A percentile compares a stretch with the other conserved stretches of the same genome.
These are phyloP conservation scores for Drosophila tropicalis DNA, from an alignment of 1,140 invertebrate species.

Conservation along the genomic window DNA sequence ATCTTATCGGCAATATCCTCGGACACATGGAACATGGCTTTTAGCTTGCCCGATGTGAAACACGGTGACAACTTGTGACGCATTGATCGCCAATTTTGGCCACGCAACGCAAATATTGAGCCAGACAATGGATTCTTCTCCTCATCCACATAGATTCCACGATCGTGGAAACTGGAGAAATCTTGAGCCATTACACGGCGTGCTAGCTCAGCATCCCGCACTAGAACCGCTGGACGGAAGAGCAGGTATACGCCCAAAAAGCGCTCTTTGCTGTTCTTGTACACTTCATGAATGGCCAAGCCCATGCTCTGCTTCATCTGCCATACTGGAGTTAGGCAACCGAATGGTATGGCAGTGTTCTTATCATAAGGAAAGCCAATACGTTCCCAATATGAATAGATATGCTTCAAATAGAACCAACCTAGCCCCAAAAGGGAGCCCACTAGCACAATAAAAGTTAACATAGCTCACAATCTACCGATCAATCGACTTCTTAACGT, in stretches of 20 bases:
- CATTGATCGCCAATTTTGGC: constrained; percentile 84
- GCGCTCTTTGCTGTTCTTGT: constrained; percentile 59
- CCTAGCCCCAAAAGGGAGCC: constrained; percentile 41
- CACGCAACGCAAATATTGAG: constrained; percentile 83
- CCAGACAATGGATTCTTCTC: constrained; percentile 72
- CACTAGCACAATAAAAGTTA: constrained; percentile 41
- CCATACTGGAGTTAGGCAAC: constrained; percentile 60
- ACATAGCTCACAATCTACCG: constrained; percentile 29
- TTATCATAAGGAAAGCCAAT: constrained; percentile 57
- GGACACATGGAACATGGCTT: constrained; percentile 84
- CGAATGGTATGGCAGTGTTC: constrained; percentile 61
- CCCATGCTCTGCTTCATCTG: constrained; percentile 62
- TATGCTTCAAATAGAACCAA: constrained; percentile 62
- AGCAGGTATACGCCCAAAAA: constrained; percentile 74
- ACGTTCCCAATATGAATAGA: constrained; percentile 66
- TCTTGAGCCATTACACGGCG: constrained; percentile 83
- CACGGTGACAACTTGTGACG: constrained; percentile 84
- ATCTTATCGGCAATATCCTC: constrained; percentile 83
- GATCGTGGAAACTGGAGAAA: constrained; percentile 82
- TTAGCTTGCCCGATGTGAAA: constrained; percentile 86
- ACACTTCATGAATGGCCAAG: constrained; percentile 63
- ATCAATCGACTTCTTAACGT: background rate
- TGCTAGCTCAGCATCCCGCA: constrained; percentile 83
- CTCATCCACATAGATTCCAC: constrained; percentile 82
- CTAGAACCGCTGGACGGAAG: constrained; percentile 81